Percentiles rank a stretch among this genome's conserved stretches.
Evolutionary conservation across 2,113 vertebrate species (phyloP).

Genomic region (Poicephalus meyeri): DNA sequence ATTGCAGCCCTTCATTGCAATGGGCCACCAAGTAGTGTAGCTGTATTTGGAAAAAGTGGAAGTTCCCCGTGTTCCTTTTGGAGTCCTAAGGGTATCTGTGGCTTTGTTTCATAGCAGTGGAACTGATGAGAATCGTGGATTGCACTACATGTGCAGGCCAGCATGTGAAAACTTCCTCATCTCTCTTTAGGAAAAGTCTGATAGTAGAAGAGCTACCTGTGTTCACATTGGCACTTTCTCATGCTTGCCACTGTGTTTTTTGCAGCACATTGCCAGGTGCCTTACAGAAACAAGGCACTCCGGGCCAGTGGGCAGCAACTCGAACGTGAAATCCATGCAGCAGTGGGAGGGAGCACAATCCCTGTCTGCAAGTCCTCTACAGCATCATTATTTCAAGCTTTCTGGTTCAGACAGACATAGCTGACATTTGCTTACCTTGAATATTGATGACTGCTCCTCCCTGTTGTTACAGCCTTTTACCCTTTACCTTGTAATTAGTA

Average conservation of each 20-base stretch:
- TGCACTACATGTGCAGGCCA: fast-evolving
- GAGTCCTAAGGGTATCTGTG: fast-evolving
- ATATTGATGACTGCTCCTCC: background rate
- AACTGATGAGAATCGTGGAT: background rate
- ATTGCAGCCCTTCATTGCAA: fast-evolving
- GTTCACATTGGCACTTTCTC: background rate
- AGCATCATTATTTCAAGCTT: background rate
- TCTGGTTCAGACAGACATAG: background rate
- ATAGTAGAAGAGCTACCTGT: background rate
- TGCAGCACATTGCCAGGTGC: fast-evolving
- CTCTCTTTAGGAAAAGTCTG: background rate
- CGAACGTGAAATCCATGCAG: background rate
- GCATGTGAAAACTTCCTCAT: background rate
- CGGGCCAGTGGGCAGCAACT: background rate
- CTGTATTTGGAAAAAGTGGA: fast-evolving
- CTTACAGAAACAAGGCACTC: background rate
- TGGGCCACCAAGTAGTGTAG: fast-evolving
- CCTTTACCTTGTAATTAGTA: background rate
- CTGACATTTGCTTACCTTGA: background rate
- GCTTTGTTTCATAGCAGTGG: background rate
- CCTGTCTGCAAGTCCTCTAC: background rate
- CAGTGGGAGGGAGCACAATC: background rate
- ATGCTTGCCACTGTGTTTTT: background rate
- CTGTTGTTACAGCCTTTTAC: background rate
- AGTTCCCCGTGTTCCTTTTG: fast-evolving